Evolutionary conservation across 1,140 invertebrate species (phyloP).

Genomic region (Araneus ventricosus): DNA sequence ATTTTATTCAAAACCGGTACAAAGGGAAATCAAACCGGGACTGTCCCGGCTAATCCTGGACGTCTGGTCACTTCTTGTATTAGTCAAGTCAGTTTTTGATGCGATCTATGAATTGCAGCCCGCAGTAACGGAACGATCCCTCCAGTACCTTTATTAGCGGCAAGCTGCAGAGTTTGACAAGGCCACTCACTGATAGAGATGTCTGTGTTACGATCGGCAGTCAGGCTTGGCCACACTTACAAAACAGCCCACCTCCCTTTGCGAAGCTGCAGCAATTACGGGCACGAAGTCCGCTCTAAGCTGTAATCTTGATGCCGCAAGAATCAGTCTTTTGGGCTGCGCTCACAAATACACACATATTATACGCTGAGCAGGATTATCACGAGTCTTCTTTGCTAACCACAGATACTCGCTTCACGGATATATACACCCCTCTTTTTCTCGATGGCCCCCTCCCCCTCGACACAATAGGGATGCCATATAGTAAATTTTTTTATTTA

Average conservation of each 20-base stretch:
- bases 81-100: background rate
- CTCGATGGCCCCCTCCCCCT: background rate
- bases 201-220: conserved; percentile 57
- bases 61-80: too few relatives aligned
- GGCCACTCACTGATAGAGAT: conserved; percentile 73
- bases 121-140: background rate
- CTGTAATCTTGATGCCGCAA: conserved; percentile 72
- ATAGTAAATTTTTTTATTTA: conserved; percentile 2
- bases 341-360: conserved; percentile 44
- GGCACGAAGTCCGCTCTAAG: conserved; percentile 50
- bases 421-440: conserved; percentile 11
- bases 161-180: conserved; percentile 64
- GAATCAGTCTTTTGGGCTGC: conserved; percentile 48
- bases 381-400: conserved; percentile 44
- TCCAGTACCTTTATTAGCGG: conserved; percentile 33
- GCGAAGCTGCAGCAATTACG: conserved; percentile 65
- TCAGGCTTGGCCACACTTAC: conserved; percentile 65
- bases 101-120: background rate
- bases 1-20: too few relatives aligned
- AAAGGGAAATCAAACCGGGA: too few relatives aligned
- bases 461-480: background rate
- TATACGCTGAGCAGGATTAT: conserved; percentile 44
- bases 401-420: conserved; percentile 63
- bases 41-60: too few relatives aligned
- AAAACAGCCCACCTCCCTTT: conserved; percentile 66